phyloP scores from a whole-genome alignment of 2,888 invertebrate species.

The Axea sp. region DNA sequence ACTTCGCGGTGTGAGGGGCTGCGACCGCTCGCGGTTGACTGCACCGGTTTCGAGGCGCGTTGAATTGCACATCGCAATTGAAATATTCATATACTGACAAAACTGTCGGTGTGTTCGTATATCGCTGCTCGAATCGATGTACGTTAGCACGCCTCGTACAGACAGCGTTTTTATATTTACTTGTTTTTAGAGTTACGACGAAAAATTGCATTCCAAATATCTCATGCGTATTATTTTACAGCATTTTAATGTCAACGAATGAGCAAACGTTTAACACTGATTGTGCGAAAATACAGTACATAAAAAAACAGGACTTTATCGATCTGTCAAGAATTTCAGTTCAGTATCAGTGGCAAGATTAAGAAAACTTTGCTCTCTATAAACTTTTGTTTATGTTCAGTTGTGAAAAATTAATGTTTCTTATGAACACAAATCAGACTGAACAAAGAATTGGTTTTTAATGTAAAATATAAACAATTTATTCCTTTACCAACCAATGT shows the following conservation, averaged over 20 bases:
- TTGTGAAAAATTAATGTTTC: too few relatives aligned
- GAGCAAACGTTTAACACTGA: conserved; percentile 13
- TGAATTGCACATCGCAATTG: conserved; percentile 70
- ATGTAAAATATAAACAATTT: too few relatives aligned
- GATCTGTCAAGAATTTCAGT: too few relatives aligned
- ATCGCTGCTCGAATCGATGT: not conserved
- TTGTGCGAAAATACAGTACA: too few relatives aligned
- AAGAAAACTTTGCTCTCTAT: too few relatives aligned
- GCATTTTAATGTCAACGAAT: conserved; percentile 17
- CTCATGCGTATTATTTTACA: conserved; percentile 39
- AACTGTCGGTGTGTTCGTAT: conserved; percentile 19
- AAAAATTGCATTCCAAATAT: conserved; percentile 44
- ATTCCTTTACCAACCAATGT: too few relatives aligned
- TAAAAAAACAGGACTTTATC: too few relatives aligned
- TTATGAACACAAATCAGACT: too few relatives aligned
- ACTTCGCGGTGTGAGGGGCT: conserved; percentile 60
- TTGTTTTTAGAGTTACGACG: conserved; percentile 14
- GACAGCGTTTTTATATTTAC: conserved; percentile 25
- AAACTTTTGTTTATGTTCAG: too few relatives aligned
- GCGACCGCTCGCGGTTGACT: conserved; percentile 61
- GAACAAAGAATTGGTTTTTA: too few relatives aligned
- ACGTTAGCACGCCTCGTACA: conserved; percentile 14
- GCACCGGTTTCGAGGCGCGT: conserved; percentile 69
- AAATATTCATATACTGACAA: conserved; percentile 74
- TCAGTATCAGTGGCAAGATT: too few relatives aligned